Base-by-base conservation (phyloP, 2,797 vertebrate genomes). In the Pipistrellus nathusii region DNA sequence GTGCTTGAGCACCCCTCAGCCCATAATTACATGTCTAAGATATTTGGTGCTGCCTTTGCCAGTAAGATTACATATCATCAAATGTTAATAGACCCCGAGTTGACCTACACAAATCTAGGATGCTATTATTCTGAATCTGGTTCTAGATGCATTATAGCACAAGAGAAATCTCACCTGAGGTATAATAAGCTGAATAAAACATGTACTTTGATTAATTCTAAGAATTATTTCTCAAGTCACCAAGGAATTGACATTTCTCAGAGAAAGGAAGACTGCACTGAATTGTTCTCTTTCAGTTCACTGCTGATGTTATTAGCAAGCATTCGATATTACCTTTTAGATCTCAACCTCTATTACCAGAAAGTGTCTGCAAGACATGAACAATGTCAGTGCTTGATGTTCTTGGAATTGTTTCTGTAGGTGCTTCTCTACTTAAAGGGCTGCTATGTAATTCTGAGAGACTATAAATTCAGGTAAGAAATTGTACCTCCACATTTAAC, bases 321-420 rank as follows among this genome's bases (percentile, higher is more conserved):
- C 85, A 97, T 95, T 96, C 95, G 91, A 10, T 90, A 53, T 96
- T 97, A 95, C 75, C 91, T 97, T 98, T 97, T 96, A 97, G 82
- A 94, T 94, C 82, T 96, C 97, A 96, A 77, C 85, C 84, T 93
- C 77, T 92, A 62, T 93, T 96, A 90, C 81, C 15, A 80, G 72
- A 93, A 96, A 95, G 38, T 87, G 86, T 96, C 93, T 97, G 96
- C 90, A 53, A 53, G 80, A 91, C 23, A 96, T 59, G 91, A 96
- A 92, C 35, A 48, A n/a, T 85, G 87, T 77, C 97, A 96, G 94
- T 94, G 84, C 90, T 93, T 81, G 30, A 92, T 92, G 95, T 96
- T 97, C 91, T 91, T 32, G n/a, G 85, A 90, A 73, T 48, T 83
- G 90, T 88, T 88, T 87, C 8, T 83, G 2, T 66, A 94, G 57